A percentile compares a stretch with the other conserved stretches of the same genome.
phyloP scores from a whole-genome alignment of 1,140 invertebrate genomes.

The Apis cerana region DNA sequence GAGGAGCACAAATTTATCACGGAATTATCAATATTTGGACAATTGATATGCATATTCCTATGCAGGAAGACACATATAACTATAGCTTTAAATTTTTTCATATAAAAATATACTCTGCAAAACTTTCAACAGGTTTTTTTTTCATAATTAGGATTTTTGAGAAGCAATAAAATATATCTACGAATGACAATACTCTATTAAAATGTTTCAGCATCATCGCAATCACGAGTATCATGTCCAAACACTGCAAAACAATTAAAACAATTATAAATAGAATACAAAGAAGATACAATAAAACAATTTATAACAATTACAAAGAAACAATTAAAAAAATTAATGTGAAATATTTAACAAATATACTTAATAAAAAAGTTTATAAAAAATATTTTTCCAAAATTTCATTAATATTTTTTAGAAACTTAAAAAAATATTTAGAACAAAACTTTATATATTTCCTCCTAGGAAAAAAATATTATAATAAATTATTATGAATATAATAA shows the following conservation, averaged over 20 bases:
- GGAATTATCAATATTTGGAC: neutral
- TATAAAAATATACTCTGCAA: constrained; percentile 59
- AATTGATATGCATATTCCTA: constrained; percentile 24
- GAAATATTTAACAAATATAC: neutral
- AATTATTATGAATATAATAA: neutral
- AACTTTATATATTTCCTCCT: constrained; percentile 65
- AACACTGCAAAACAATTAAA: constrained; percentile 59
- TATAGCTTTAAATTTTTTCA: constrained; percentile 40
- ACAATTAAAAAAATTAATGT: constrained; percentile 1
- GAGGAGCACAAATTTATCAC: constrained; percentile 32
- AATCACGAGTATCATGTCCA: constrained; percentile 61
- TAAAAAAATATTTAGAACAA: neutral
- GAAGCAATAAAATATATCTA: constrained; percentile 47
- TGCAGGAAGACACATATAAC: constrained; percentile 51
- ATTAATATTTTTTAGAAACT: neutral
- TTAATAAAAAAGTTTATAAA: neutral
- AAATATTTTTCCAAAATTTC: constrained; percentile 31
- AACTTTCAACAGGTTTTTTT: constrained; percentile 55
- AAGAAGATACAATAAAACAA: neutral
- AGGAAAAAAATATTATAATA: constrained; percentile 46
- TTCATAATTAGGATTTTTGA: constrained; percentile 39
- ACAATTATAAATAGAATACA: constrained; percentile 17
- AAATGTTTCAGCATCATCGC: constrained; percentile 64
- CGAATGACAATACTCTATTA: constrained; percentile 46
- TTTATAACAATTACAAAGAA: neutral